phyloP scores from a whole-genome alignment of 1,140 invertebrate species.

The Penaeus vannamei region DNA sequence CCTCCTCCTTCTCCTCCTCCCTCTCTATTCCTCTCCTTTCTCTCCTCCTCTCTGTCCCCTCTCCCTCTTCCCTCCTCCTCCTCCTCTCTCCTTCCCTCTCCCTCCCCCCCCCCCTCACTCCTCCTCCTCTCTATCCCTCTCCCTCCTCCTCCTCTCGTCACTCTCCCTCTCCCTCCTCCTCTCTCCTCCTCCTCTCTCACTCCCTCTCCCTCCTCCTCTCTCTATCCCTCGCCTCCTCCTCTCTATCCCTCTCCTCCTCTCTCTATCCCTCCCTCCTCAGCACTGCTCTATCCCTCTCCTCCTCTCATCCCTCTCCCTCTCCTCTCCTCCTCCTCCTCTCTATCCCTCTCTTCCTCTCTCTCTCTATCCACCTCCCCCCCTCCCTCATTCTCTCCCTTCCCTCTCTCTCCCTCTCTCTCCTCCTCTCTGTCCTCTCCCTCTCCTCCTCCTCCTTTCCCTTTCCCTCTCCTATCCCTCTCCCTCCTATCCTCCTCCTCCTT shows the following conservation, averaged over 20 bases:
- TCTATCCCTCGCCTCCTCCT: too few relatives aligned
- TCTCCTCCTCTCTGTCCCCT: background rate
- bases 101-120: background rate
- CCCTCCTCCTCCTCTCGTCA: background rate
- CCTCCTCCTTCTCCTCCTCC: background rate
- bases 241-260: background rate
- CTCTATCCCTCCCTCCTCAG: background rate
- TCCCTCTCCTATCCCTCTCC: background rate
- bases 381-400: too few relatives aligned
- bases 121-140: background rate
- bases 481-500: background rate
- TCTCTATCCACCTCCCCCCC: too few relatives aligned
- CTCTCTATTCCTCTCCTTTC: background rate
- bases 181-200: background rate
- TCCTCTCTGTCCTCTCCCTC: background rate
- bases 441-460: too few relatives aligned
- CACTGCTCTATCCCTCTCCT: background rate
- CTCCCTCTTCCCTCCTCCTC: background rate
- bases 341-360: too few relatives aligned
- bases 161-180: background rate
- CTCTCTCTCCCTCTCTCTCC: background rate
- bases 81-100: background rate
- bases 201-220: background rate
- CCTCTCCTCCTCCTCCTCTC: background rate
- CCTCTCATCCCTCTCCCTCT: background rate